These are phyloP conservation scores for Halyomorpha halys DNA, from an alignment of 1,140 invertebrate species.

Conservation along the genomic window DNA sequence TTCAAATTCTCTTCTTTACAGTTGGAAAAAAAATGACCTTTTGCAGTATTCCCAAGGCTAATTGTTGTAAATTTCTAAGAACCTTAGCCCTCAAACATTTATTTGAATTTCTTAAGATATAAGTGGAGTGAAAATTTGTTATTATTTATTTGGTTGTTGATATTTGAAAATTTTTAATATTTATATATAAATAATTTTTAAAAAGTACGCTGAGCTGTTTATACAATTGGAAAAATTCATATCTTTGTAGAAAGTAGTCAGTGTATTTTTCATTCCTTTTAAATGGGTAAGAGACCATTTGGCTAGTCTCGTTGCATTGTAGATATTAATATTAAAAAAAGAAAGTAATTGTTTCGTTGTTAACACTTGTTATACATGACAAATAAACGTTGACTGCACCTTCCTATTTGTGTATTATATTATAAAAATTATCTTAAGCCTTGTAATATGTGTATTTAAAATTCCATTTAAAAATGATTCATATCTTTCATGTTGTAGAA, in stretches of 20 bases:
- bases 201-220: slow-evolving; percentile 17
- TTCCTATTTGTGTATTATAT: slow-evolving; percentile 23
- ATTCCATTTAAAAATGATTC: slow-evolving; percentile 17
- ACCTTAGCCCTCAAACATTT: not conserved
- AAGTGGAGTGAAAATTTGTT: slow-evolving; percentile 12
- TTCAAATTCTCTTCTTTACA: too few relatives aligned
- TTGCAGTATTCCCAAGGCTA: not conserved
- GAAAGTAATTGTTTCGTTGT: slow-evolving; percentile 22
- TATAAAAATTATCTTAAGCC: slow-evolving; percentile 17
- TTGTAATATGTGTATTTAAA: slow-evolving; percentile 11
- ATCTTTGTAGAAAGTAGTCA: slow-evolving; percentile 18
- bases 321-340: slow-evolving; percentile 19
- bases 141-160: slow-evolving; percentile 22
- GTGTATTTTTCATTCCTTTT: slow-evolving; percentile 15
- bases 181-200: slow-evolving; percentile 6
- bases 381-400: slow-evolving; percentile 26
- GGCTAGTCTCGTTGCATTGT: slow-evolving; percentile 6
- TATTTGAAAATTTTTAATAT: slow-evolving; percentile 19
- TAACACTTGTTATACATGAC: slow-evolving; percentile 27
- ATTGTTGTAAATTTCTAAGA: not conserved
- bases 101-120: slow-evolving; percentile 7
- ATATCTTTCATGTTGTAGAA: slow-evolving; percentile 20
- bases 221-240: slow-evolving; percentile 18
- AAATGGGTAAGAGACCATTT: slow-evolving; percentile 15
- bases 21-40: too few relatives aligned